Evolutionary conservation across 2,888 invertebrate genomes (phyloP).

Genomic region (Calliphora vomitoria): DNA sequence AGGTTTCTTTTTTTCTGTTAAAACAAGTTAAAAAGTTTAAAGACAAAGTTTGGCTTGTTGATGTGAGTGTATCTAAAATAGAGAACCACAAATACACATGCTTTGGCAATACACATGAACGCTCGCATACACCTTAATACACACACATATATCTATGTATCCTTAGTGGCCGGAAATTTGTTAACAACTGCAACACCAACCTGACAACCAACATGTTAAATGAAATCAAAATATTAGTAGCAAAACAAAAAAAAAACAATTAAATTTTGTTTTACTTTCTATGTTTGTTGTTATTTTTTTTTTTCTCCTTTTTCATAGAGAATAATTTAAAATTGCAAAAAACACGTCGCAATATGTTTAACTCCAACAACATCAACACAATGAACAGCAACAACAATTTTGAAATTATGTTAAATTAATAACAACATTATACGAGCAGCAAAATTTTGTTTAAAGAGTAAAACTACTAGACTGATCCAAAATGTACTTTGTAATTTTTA

Average conservation of each 20-base stretch:
- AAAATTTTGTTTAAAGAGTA: neutral
- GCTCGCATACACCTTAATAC: neutral
- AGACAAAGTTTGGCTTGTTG: slow-evolving; percentile 43
- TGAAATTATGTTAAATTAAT: slow-evolving; percentile 47
- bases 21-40: slow-evolving; percentile 54
- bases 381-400: slow-evolving; percentile 22
- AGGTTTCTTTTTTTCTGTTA: slow-evolving; percentile 11
- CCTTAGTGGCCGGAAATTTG: slow-evolving; percentile 54
- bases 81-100: slow-evolving; percentile 40
- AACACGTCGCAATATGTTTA: slow-evolving; percentile 66
- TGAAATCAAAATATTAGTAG: slow-evolving; percentile 52
- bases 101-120: neutral
- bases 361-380: slow-evolving; percentile 41
- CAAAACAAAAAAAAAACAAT: slow-evolving; percentile 28
- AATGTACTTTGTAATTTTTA: no score
- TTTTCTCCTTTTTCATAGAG: neutral
- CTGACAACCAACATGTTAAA: slow-evolving; percentile 57
- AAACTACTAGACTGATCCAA: neutral
- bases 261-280: slow-evolving; percentile 40
- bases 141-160: neutral
- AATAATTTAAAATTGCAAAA: slow-evolving; percentile 64
- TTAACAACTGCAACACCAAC: slow-evolving; percentile 64
- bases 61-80: slow-evolving; percentile 16
- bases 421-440: slow-evolving; percentile 20
- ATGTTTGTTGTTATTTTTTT: neutral